A percentile compares a stretch with the other conserved stretches of the same genome.
phyloP scores from a whole-genome alignment of 2,113 vertebrate genomes.

The Lophochroa leadbeateri region DNA sequence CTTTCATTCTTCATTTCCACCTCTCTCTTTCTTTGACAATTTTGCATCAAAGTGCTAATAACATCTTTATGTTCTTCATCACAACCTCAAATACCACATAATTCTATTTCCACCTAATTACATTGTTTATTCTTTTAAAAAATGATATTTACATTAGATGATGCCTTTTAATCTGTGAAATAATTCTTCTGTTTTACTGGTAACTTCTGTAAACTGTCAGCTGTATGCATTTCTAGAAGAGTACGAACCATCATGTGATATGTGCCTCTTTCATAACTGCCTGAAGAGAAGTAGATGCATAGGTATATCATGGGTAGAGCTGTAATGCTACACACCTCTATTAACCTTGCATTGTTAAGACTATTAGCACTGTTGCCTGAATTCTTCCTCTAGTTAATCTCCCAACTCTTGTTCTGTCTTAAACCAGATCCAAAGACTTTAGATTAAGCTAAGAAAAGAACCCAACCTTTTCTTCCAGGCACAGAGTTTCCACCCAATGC shows the following conservation, averaged over 20 bases:
- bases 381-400: background rate
- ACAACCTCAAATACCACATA: background rate
- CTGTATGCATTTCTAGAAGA: background rate
- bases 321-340: background rate
- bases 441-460: background rate
- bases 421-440: background rate
- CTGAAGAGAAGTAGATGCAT: background rate
- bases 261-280: background rate
- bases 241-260: background rate
- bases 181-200: background rate
- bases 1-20: background rate
- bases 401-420: background rate
- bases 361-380: background rate
- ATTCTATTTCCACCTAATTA: background rate
- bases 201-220: background rate
- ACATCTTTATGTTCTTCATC: background rate
- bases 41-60: background rate
- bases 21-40: background rate
- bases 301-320: background rate
- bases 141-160: background rate
- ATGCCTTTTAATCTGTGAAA: background rate
- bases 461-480: background rate
- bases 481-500: background rate
- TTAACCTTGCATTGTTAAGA: background rate
- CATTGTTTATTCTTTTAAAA: background rate